A percentile compares a stretch with the other conserved stretches of the same genome.
phyloP scores from a whole-genome alignment of 92 coral and sea anemone species.

The Meandrina meandrites region DNA sequence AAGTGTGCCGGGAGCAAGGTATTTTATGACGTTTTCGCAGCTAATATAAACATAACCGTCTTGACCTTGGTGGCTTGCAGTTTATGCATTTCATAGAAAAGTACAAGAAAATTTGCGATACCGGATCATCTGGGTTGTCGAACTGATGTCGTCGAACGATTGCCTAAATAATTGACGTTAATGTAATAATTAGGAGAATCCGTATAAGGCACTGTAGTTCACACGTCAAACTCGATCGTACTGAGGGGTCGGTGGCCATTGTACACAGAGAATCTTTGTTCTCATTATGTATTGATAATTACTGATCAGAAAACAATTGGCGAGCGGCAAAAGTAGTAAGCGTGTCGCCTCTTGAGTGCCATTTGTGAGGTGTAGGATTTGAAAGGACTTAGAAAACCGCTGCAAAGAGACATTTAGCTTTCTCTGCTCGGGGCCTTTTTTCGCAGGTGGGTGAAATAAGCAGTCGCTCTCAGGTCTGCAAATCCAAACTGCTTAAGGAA shows the following conservation, averaged over 20 bases:
- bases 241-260: constrained; percentile 13
- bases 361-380: not conserved
- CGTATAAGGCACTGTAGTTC: constrained; percentile 18
- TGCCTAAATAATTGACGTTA: not conserved
- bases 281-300: constrained; percentile 34
- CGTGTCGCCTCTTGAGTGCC: constrained; percentile 34
- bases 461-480: not conserved
- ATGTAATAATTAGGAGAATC: not conserved
- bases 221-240: constrained; percentile 24
- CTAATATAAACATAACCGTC: not conserved
- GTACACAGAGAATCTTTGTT: constrained; percentile 41
- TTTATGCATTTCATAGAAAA: not conserved
- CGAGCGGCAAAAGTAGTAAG: constrained; percentile 27
- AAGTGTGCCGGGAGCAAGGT: constrained; percentile 9
- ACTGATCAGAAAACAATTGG: constrained; percentile 39
- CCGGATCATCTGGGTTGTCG: not conserved
- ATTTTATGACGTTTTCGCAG: constrained; percentile 4
- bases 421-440: not conserved
- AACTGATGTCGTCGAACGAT: not conserved
- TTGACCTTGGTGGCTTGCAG: not conserved
- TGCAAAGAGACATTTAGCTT: not conserved
- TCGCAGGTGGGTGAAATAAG: constrained; percentile 20
- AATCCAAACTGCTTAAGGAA: not conserved
- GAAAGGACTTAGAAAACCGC: not conserved
- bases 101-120: not conserved